Evolutionary conservation across 2,888 invertebrate species (phyloP), one percentile per base, ranked within the genome.

Genomic region (Malacosoma neustria): DNA sequence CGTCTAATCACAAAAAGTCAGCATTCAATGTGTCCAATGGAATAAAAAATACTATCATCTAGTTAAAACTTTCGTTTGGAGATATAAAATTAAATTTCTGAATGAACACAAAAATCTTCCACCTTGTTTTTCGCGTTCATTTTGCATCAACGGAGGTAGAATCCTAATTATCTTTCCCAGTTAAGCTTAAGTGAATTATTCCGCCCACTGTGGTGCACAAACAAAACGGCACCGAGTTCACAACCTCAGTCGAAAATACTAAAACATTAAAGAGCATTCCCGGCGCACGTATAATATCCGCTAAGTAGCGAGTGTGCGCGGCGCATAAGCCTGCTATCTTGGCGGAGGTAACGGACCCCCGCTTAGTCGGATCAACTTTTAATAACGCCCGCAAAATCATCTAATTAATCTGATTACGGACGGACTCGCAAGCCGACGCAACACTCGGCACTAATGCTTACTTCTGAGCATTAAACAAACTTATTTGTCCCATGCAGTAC

Each of bases 131-230:
- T 80, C 71, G 77, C 73, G 72, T 82, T 82, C 81, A 75, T 84
- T 84, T 81, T 82, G 81, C 84, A 82, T 81, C 79, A 79, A 76
- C 77, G 72, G 63, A 71, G 76, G 82, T 80, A 80, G 81, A 81
- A 82, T 84, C 82, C 84, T 82, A 85, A 85, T 85, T 84, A 84
- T 85, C 84, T 82, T 82, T 81, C 71, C 79, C 80, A 77, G 84
- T 85, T 82, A 82, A 85, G 81, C 81, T 82, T 82, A 82, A 82
- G 80, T 84, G 82, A 85, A 85, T 85, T 85, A 85, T 82, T 82
- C 72, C 74, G 76, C 80, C 84, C 82, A 82, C 79, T 70, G 76
- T 76, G 74, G 80, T 66, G 72, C 68, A 73, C 79, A 82, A 82
- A 82, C 81, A 81, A 77, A 82, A 82, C 79, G 70, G 74, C 62